Evolutionary conservation across 1,140 invertebrate species (phyloP).

Genomic region (Acromyrmex echinatior): DNA sequence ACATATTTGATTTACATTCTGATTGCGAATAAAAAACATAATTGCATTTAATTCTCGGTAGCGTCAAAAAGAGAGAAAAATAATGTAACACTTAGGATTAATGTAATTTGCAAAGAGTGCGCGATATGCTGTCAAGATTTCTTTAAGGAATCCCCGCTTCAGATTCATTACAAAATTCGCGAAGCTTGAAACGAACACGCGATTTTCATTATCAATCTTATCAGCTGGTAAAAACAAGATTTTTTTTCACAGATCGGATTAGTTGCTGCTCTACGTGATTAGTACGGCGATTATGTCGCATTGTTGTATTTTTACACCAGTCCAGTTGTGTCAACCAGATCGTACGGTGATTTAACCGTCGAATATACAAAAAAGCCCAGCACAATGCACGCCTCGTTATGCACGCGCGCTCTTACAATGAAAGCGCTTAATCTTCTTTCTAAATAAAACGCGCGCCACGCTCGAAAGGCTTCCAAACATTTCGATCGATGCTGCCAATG

Average conservation of each 20-base stretch:
- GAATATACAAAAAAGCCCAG: conserved; percentile 59
- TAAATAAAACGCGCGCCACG: conserved; percentile 42
- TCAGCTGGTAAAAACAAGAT: neutral
- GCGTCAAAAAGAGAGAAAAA: neutral
- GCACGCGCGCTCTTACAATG: conserved; percentile 66
- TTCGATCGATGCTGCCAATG: conserved; percentile 20
- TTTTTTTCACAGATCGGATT: conserved; percentile 24
- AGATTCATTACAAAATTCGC: neutral
- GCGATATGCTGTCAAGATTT: neutral
- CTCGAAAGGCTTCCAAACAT: conserved; percentile 6
- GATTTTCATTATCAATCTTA: conserved; percentile 28
- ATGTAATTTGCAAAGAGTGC: conserved; percentile 13
- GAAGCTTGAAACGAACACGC: conserved; percentile 1
- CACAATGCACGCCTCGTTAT: conserved; percentile 67
- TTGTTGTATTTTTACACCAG: conserved; percentile 37
- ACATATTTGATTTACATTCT: neutral
- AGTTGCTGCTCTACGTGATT: conserved; percentile 40
- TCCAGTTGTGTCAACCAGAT: conserved; percentile 43
- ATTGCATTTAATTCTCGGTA: neutral
- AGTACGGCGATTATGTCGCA: conserved; percentile 55
- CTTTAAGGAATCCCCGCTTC: neutral
- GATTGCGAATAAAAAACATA: neutral
- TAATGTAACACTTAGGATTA: neutral
- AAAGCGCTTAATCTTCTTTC: conserved; percentile 57
- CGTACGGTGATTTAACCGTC: conserved; percentile 64